Evolutionary conservation across 2,888 invertebrate species (phyloP).

Genomic region (Nymphalis urticae): DNA sequence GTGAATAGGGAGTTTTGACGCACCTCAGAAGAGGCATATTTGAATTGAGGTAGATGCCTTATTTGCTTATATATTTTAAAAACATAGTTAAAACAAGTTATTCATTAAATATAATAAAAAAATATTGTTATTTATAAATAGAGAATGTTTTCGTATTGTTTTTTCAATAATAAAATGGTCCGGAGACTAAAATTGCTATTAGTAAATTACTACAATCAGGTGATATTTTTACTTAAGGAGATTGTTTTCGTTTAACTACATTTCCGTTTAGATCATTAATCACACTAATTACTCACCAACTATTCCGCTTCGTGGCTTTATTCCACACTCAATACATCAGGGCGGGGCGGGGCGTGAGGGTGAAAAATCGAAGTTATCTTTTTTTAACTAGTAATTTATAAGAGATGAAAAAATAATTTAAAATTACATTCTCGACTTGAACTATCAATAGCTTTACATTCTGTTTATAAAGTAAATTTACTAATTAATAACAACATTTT

Average conservation of each 20-base stretch:
- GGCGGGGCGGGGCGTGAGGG: not conserved
- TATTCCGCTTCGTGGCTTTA: conserved; percentile 13
- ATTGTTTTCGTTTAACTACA: conserved; percentile 6
- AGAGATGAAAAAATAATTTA: no score
- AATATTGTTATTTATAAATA: not conserved
- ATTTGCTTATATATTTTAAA: not conserved
- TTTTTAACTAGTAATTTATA: not conserved
- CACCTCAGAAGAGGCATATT: no score
- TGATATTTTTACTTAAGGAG: not conserved
- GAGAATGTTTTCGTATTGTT: no score
- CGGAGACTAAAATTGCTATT: not conserved
- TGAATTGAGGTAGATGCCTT: no score
- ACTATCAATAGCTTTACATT: no score
- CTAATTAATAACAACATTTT: no score
- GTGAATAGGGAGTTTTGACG: no score
- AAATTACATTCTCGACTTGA: no score
- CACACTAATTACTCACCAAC: conserved; percentile 22
- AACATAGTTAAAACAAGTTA: not conserved
- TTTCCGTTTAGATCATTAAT: conserved; percentile 18
- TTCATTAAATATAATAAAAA: not conserved
- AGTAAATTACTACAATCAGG: not conserved
- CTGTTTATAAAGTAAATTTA: no score
- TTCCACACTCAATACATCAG: conserved; percentile 9
- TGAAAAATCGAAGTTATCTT: conserved; percentile 14
- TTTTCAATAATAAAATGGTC: not conserved